Evolutionary conservation across 2,888 invertebrate species (phyloP).

Genomic region (Nemotelus nigrinus): DNA sequence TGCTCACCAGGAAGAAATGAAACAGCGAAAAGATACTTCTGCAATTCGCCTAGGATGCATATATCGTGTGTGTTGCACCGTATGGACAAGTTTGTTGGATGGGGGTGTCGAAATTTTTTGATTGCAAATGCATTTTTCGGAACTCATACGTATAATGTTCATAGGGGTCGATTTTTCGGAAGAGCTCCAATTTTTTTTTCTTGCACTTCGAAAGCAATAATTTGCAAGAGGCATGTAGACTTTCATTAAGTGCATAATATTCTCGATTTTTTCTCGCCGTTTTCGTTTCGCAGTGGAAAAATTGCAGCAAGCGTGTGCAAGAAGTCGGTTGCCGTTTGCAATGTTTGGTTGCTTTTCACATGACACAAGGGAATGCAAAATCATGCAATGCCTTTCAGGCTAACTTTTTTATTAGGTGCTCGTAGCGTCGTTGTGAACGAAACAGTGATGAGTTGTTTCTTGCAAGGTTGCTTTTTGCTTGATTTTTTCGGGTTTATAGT

Average conservation of each 20-base stretch:
- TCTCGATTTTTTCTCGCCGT: conserved; percentile 2
- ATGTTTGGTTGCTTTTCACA: conserved; percentile 16
- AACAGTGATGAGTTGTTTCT: conserved; percentile 39
- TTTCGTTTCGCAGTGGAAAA: conserved; percentile 11
- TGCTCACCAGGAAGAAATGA: conserved; percentile 19
- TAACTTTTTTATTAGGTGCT: conserved; percentile 38
- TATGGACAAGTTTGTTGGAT: neutral
- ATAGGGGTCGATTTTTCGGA: conserved; percentile 19
- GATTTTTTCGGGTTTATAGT: neutral
- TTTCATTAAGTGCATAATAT: conserved; percentile 46
- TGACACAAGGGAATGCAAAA: conserved; percentile 31
- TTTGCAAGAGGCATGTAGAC: conserved; percentile 49
- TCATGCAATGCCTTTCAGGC: conserved; percentile 44
- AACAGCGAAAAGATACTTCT: conserved; percentile 27
- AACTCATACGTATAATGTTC: conserved; percentile 37
- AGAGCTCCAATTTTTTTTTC: conserved; percentile 39
- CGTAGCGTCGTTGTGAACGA: conserved; percentile 6
- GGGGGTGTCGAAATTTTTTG: conserved; percentile 10
- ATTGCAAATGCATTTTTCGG: conserved; percentile 48
- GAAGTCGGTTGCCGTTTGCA: neutral
- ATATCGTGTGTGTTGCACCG: conserved; percentile 5
- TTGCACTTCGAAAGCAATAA: conserved; percentile 36
- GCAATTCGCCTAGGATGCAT: neutral
- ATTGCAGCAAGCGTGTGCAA: conserved; percentile 21
- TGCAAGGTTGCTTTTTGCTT: conserved; percentile 25